These are phyloP conservation scores for Linurgus olivaceus DNA, from an alignment of 2,797 vertebrate genomes.

Conservation along the genomic window DNA sequence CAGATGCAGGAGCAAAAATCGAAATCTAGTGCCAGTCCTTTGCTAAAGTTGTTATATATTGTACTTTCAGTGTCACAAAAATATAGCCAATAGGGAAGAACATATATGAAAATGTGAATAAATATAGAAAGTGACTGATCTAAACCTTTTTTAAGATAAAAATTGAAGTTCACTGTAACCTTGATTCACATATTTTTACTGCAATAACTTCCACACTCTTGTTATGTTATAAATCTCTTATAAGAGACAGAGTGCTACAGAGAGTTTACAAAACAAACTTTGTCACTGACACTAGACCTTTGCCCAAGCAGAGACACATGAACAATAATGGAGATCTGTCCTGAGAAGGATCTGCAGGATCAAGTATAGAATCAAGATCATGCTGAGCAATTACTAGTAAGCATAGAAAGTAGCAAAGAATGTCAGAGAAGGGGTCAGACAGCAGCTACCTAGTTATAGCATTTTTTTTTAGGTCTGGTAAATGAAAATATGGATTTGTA, in stretches of 20 bases:
- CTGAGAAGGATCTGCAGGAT: not conserved
- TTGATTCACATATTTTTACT: not conserved
- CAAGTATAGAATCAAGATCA: not conserved
- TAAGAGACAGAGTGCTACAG: not conserved
- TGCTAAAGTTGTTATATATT: not conserved
- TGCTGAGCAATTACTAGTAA: not conserved
- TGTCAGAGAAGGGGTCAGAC: not conserved
- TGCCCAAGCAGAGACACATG: not conserved
- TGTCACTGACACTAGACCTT: not conserved
- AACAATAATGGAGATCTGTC: not conserved
- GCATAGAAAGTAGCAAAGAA: not conserved
- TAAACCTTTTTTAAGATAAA: not conserved
- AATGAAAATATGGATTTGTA: not conserved
- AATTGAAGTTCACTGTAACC: not conserved
- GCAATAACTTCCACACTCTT: not conserved
- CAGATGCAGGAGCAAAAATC: not conserved
- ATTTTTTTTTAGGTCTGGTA: not conserved
- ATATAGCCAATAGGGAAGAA: not conserved
- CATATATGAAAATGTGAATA: not conserved
- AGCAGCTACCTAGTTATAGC: not conserved
- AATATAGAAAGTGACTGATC: not conserved
- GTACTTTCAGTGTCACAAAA: not conserved
- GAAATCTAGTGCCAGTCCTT: not conserved
- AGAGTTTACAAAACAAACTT: not conserved
- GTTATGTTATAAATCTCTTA: not conserved